phyloP scores from a whole-genome alignment of 2,113 vertebrate genomes.

The Pseudopodoces humilis region DNA sequence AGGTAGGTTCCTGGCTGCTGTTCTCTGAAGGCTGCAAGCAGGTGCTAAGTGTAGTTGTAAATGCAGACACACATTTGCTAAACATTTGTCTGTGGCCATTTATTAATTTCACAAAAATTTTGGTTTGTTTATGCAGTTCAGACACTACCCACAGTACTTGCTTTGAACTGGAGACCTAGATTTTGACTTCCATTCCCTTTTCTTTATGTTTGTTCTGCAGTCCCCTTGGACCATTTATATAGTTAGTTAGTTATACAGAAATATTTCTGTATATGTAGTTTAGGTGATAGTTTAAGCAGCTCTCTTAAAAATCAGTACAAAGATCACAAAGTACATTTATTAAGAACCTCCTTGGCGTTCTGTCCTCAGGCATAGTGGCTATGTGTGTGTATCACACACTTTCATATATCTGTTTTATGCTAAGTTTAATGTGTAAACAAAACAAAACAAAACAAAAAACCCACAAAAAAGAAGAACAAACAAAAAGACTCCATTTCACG shows the following conservation, averaged over 20 bases:
- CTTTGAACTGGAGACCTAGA: background rate
- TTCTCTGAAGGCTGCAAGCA: background rate
- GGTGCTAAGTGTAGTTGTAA: background rate
- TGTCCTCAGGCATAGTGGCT: background rate
- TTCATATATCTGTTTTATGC: background rate
- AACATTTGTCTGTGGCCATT: background rate
- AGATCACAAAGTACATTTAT: background rate
- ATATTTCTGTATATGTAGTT: background rate
- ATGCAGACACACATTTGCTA: background rate
- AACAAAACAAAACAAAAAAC: background rate
- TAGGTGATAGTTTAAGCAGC: background rate
- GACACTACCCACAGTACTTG: background rate
- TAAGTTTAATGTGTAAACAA: background rate
- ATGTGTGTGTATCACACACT: background rate
- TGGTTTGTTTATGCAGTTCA: background rate
- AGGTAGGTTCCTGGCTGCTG: background rate
- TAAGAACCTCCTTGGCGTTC: background rate
- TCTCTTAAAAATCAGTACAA: background rate
- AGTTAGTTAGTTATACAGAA: background rate
- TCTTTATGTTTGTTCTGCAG: background rate
- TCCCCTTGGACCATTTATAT: background rate
- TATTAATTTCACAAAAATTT: background rate
- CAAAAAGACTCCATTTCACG: rapidly evolving
- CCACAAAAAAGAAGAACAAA: background rate
- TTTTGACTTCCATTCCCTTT: background rate